Conservation (phyloP, 2,113 vertebrate species). For the Emydocephalus ijimae region DNA sequence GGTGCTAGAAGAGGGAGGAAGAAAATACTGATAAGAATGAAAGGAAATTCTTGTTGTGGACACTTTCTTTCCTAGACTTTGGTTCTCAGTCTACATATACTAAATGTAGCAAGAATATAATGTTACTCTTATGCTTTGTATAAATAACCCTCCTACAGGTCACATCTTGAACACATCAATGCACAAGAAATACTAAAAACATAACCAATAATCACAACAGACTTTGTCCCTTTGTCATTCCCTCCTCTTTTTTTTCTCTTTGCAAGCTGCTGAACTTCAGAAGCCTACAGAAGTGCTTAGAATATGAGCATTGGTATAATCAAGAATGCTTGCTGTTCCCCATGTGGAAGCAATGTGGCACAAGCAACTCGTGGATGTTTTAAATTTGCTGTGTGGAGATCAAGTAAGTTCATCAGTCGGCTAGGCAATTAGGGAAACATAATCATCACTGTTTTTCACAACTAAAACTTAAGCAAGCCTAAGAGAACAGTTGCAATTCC, state of each 20-base stretch:
- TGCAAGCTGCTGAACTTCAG: background rate
- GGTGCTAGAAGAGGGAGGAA: too few relatives aligned
- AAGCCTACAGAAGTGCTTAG: slow-evolving; percentile 1
- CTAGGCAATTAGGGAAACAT: background rate
- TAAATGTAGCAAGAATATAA: accelerated
- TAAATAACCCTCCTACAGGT: background rate
- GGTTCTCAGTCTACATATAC: background rate
- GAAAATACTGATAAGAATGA: too few relatives aligned
- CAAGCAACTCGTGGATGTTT: background rate
- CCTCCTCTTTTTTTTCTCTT: background rate
- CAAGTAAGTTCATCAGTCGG: background rate
- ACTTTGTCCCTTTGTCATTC: background rate
- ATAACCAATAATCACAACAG: background rate
- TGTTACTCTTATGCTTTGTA: background rate
- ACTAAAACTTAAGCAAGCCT: background rate
- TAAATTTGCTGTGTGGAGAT: background rate
- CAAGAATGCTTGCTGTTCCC: background rate
- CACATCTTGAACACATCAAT: accelerated
- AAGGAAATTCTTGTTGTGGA: accelerated
- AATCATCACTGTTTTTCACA: background rate
- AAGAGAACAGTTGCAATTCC: background rate
- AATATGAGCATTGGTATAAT: background rate
- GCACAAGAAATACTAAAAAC: background rate
- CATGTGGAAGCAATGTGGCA: background rate
- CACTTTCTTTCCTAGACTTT: background rate